Evolutionary conservation across 2,113 vertebrate genomes (phyloP).

Genomic region (Nyctereutes procyonoides): DNA sequence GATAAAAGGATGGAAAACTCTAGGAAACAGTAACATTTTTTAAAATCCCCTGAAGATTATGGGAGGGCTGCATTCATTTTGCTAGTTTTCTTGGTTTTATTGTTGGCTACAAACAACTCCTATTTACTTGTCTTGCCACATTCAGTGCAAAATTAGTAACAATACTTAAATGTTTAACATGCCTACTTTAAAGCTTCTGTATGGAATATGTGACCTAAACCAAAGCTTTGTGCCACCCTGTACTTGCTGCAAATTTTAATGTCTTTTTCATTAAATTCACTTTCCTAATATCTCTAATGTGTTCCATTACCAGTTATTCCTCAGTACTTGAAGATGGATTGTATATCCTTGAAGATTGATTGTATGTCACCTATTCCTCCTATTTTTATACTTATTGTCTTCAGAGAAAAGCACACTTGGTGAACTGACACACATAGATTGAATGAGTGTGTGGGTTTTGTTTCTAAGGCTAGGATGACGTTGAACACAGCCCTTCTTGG

Average conservation of each 20-base stretch:
- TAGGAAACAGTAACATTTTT: conserved; percentile 1
- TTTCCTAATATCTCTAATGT: background rate
- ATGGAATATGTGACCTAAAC: background rate
- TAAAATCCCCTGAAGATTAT: background rate
- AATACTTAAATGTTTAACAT: background rate
- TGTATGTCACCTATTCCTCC: background rate
- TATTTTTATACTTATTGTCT: conserved; percentile 23
- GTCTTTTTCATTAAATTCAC: conserved; percentile 63
- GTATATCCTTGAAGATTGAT: background rate
- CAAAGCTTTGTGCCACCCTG: conserved; percentile 34
- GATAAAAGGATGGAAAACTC: background rate
- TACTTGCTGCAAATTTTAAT: conserved; percentile 17
- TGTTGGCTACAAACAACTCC: background rate
- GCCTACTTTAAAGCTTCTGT: conserved; percentile 38
- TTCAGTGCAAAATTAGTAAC: conserved; percentile 51
- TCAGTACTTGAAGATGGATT: conserved; percentile 2
- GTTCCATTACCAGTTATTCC: conserved; percentile 16
- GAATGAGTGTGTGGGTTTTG: background rate
- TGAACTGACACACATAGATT: background rate
- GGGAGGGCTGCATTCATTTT: conserved; percentile 6
- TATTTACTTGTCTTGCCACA: background rate
- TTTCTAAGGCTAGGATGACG: background rate
- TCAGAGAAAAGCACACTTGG: conserved; percentile 37
- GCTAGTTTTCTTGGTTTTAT: background rate
- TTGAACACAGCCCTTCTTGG: background rate